These are phyloP conservation scores for Columba guinea DNA, from an alignment of 2,797 vertebrate genomes.

Conservation along the genomic window DNA sequence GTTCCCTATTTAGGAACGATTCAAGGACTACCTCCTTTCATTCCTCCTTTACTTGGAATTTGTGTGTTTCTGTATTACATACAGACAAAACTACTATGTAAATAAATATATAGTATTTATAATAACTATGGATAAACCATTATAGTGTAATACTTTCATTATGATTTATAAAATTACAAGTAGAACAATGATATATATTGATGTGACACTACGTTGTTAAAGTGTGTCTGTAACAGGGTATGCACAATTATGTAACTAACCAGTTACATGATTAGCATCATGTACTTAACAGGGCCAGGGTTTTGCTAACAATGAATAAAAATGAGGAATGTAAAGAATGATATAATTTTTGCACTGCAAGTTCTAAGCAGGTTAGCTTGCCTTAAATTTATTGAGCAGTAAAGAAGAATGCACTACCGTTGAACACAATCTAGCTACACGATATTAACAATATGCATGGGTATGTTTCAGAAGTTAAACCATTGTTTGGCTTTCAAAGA, in stretches of 20 bases:
- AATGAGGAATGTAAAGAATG: neutral
- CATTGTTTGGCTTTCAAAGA: neutral
- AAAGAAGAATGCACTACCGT: neutral
- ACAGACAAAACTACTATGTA: neutral
- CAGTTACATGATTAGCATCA: neutral
- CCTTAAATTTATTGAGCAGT: neutral
- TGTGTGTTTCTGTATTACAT: neutral
- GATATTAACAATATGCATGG: rapidly evolving
- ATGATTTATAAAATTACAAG: neutral
- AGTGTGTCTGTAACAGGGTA: neutral
- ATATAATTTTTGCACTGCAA: neutral
- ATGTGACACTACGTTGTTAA: neutral
- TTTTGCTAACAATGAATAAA: neutral
- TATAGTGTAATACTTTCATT: neutral
- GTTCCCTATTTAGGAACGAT: neutral
- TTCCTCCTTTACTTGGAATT: neutral
- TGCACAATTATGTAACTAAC: neutral
- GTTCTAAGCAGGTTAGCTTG: neutral
- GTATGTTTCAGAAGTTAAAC: neutral
- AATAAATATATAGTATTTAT: neutral
- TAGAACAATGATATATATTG: neutral
- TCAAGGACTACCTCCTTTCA: neutral
- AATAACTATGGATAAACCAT: neutral
- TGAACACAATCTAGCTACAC: neutral
- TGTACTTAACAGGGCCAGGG: neutral